Evolutionary conservation across 2,888 invertebrate species (phyloP).

Genomic region (Campoletis raptor): DNA sequence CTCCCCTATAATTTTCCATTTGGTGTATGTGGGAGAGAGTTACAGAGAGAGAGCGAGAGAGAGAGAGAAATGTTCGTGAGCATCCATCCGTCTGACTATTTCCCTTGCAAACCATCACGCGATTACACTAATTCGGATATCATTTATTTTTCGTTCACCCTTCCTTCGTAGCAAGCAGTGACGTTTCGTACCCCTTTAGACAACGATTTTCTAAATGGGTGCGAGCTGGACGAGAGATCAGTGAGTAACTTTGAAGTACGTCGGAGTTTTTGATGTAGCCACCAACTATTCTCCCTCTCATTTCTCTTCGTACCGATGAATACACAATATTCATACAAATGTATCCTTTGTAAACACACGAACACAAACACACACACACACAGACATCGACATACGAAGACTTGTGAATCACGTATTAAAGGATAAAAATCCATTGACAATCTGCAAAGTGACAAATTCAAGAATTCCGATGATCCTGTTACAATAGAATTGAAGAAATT

Average conservation of each 20-base stretch:
- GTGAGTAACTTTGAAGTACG: slow-evolving; percentile 83
- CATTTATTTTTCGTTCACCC: slow-evolving; percentile 84
- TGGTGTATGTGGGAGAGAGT: slow-evolving; percentile 62
- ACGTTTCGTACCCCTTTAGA: slow-evolving; percentile 60
- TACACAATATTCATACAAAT: slow-evolving; percentile 5
- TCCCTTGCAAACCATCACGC: slow-evolving; percentile 83
- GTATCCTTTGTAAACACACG: background rate
- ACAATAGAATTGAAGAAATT: background rate
- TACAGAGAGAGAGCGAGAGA: slow-evolving; percentile 9
- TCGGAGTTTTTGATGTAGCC: slow-evolving; percentile 83
- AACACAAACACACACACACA: too few species aligned
- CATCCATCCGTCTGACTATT: slow-evolving; percentile 75
- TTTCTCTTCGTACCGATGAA: slow-evolving; percentile 36
- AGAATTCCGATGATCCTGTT: slow-evolving; percentile 16
- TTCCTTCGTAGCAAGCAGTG: slow-evolving; percentile 69
- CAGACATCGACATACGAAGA: slow-evolving; percentile 78
- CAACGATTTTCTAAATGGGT: slow-evolving; percentile 17
- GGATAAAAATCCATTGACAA: slow-evolving; percentile 27
- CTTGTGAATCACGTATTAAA: slow-evolving; percentile 82
- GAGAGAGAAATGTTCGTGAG: slow-evolving; percentile 55
- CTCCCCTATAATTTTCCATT: slow-evolving; percentile 78
- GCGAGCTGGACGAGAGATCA: slow-evolving; percentile 41
- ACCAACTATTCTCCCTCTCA: slow-evolving; percentile 82
- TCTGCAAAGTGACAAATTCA: slow-evolving; percentile 40
- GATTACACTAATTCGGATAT: slow-evolving; percentile 84